Evolutionary conservation across 2,797 vertebrate genomes (phyloP).

Genomic region (Liasis olivaceus): DNA sequence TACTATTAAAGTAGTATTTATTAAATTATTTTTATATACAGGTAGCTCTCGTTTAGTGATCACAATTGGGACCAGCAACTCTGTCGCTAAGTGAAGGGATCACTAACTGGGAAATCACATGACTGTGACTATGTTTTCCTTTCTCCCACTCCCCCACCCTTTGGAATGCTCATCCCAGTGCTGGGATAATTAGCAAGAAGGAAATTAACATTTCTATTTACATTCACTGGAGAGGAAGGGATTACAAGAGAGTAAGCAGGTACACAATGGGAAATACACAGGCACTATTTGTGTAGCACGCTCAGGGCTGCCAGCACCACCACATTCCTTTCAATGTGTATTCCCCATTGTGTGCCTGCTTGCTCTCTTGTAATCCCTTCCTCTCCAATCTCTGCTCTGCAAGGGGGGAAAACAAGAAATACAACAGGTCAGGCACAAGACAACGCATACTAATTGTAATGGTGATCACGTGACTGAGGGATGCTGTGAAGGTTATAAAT

Average conservation of each 20-base stretch:
- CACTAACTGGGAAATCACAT: not conserved
- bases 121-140: not conserved
- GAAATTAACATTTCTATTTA: not conserved
- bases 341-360: not conserved
- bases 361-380: too few species aligned
- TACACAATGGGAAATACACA: not conserved
- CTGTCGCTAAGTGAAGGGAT: too few species aligned
- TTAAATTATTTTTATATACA: too few species aligned
- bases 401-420: too few species aligned
- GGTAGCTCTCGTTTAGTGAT: too few species aligned
- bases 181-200: not conserved
- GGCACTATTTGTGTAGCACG: not conserved
- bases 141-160: not conserved
- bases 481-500: too few species aligned
- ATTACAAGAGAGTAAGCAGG: not conserved
- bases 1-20: too few species aligned
- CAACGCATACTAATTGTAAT: too few species aligned
- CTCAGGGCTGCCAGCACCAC: not conserved
- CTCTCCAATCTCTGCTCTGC: too few species aligned
- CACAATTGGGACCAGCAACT: too few species aligned
- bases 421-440: too few species aligned
- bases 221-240: not conserved
- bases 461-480: too few species aligned
- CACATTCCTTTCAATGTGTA: not conserved
- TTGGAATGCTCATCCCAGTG: not conserved